Conservation (phyloP, 1,140 invertebrate genomes). For the Hesperophylax magnus region DNA sequence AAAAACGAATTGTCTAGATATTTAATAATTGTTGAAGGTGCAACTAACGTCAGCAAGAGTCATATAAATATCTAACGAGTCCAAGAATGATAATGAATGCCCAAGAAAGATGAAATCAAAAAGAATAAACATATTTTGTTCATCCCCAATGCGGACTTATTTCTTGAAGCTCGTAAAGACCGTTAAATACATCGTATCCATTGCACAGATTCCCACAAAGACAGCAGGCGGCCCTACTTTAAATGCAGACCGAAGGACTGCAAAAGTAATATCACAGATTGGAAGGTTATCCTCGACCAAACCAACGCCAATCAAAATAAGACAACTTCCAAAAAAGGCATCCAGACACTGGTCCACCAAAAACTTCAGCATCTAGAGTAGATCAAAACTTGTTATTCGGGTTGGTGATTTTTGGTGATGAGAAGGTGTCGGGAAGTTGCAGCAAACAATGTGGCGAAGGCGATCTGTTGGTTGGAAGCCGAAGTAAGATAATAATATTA, state of each 20-base stretch:
- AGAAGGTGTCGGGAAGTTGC: background rate
- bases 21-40: too few relatives aligned
- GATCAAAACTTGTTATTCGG: too few relatives aligned
- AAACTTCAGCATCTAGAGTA: background rate
- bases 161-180: background rate
- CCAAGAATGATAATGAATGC: too few relatives aligned
- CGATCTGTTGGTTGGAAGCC: background rate
- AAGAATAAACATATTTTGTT: too few relatives aligned
- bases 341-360: background rate
- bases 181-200: background rate
- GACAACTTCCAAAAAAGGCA: background rate
- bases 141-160: background rate
- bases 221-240: background rate
- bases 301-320: background rate
- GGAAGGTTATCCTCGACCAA: background rate
- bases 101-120: too few relatives aligned
- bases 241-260: background rate
- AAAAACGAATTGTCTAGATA: too few relatives aligned
- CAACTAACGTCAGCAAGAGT: too few relatives aligned
- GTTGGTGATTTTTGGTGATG: background rate
- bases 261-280: background rate
- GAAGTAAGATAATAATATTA: background rate
- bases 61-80: too few relatives aligned
- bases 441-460: constrained; percentile 16
- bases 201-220: background rate